Evolutionary conservation across 2,888 invertebrate genomes (phyloP).

Genomic region (Abscondita cerata): DNA sequence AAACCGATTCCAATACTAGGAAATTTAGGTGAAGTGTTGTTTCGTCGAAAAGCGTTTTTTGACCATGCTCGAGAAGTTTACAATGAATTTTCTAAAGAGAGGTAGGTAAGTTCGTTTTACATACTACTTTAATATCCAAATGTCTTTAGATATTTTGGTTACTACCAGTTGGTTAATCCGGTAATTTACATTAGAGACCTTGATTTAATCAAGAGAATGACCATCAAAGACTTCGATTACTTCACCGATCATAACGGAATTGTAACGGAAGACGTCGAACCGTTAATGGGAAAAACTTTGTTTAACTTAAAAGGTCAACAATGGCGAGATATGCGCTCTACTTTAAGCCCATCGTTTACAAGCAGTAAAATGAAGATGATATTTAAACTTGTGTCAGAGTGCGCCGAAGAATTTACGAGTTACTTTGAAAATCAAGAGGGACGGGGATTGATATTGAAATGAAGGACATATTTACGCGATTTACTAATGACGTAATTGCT

Average conservation of each 20-base stretch:
- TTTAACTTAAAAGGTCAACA: neutral
- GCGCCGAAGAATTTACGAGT: neutral
- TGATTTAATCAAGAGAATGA: neutral
- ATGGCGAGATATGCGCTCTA: neutral
- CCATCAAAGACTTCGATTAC: neutral
- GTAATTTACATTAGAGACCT: neutral
- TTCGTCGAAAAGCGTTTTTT: neutral
- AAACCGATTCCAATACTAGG: conserved; percentile 39
- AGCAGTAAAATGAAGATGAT: neutral
- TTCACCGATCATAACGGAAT: neutral
- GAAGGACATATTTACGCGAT: too few species aligned
- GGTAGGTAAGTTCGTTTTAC: too few species aligned
- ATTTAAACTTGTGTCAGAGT: neutral
- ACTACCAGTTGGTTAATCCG: too few species aligned
- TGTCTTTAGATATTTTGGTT: too few species aligned
- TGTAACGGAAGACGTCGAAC: neutral
- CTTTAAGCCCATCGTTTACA: neutral
- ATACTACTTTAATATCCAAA: too few species aligned
- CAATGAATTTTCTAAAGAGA: conserved; percentile 6
- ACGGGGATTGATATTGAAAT: too few species aligned
- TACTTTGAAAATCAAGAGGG: neutral
- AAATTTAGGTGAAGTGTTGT: conserved; percentile 31
- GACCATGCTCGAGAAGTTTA: neutral
- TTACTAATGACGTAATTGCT: too few species aligned
- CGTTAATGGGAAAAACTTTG: neutral